These are phyloP conservation scores for Drosophila pseudotakahashii DNA, from an alignment of 2,888 invertebrate genomes.

Conservation along the genomic window DNA sequence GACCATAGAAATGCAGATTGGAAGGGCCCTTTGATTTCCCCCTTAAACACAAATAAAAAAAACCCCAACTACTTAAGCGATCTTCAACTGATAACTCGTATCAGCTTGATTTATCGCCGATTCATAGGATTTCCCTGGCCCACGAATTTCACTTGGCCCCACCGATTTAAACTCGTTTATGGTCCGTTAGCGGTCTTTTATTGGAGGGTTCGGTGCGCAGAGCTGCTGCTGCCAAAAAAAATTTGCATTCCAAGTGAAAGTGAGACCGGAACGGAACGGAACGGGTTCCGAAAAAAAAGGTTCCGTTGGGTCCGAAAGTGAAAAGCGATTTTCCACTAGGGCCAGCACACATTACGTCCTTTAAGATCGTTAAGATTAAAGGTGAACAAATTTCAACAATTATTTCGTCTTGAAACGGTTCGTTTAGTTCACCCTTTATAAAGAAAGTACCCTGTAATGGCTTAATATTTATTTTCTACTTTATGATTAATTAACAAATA, in stretches of 20 bases:
- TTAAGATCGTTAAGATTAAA: neutral
- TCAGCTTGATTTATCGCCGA: constrained; percentile 28
- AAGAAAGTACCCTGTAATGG: neutral
- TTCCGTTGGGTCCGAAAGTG: constrained; percentile 7
- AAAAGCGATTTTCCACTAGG: neutral
- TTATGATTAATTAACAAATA: neutral
- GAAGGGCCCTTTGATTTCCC: neutral
- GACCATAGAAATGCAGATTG: constrained; percentile 7
- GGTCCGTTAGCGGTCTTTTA: constrained; percentile 25
- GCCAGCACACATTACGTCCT: neutral
- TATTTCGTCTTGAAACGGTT: neutral
- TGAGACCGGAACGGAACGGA: constrained; percentile 2
- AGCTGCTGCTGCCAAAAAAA: constrained; percentile 17
- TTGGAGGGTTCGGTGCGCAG: constrained; percentile 11
- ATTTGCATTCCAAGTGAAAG: constrained; percentile 25
- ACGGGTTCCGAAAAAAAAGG: constrained; percentile 9
- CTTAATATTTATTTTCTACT: neutral
- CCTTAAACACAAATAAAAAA: neutral
- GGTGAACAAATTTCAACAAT: neutral
- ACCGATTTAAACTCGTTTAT: constrained; percentile 22
- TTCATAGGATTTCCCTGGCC: constrained; percentile 25
- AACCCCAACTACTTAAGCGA: neutral
- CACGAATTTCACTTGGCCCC: constrained; percentile 14
- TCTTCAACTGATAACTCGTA: constrained; percentile 16
- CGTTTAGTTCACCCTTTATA: neutral